Conservation (phyloP, 2,113 vertebrate species). For the Misgurnus anguillicaudatus region DNA sequence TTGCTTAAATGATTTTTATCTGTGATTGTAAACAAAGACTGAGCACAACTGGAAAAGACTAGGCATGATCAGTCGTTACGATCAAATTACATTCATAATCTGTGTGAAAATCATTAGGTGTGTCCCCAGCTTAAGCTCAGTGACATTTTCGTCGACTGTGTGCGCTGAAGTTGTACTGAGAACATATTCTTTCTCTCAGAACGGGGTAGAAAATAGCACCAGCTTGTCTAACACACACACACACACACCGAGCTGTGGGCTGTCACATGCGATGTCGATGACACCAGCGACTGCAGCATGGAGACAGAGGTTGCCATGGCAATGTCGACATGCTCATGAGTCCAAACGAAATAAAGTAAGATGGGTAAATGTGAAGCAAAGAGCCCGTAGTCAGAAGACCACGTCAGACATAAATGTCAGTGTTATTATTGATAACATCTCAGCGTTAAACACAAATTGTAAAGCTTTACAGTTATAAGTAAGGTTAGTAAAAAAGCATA, state of each 20-base stretch:
- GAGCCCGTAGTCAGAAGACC: conserved; percentile 6
- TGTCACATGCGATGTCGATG: neutral
- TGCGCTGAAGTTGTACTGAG: neutral
- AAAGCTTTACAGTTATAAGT: neutral
- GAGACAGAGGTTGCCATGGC: conserved; percentile 23
- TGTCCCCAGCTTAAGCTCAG: neutral
- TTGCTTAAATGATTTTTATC: no score
- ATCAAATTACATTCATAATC: no score
- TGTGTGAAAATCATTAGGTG: no score
- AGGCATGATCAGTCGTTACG: no score
- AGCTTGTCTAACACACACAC: neutral
- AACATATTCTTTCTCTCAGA: conserved; percentile 26
- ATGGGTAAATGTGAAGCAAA: neutral
- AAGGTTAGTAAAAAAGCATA: neutral
- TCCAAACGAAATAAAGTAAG: conserved; percentile 13
- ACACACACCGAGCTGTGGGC: neutral
- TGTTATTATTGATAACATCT: conserved; percentile 16
- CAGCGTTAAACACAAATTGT: neutral
- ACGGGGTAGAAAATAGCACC: conserved; percentile 26
- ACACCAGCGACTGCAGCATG: neutral
- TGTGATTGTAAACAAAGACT: no score
- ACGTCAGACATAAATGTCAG: neutral
- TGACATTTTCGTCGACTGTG: neutral
- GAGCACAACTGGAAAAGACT: no score
- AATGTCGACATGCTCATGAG: conserved; percentile 14